Evolutionary conservation across 2,113 vertebrate species (phyloP).

Genomic region (Sceloporus undulatus): DNA sequence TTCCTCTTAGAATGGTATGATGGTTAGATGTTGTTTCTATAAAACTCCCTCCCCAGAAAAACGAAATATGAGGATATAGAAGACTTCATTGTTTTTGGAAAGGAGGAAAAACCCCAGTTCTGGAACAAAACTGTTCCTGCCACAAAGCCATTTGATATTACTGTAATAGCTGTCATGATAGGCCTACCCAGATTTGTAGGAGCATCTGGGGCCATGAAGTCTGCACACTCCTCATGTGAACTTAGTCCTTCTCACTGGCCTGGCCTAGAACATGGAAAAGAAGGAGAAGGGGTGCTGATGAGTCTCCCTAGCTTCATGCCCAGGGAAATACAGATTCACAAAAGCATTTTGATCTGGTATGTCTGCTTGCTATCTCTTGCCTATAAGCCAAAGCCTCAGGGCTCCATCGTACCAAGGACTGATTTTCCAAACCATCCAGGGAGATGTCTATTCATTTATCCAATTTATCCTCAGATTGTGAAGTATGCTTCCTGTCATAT

Average conservation of each 20-base stretch:
- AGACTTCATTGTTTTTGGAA: slow-evolving; percentile 27
- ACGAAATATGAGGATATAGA: not conserved
- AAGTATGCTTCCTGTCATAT: no score
- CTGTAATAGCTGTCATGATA: not conserved
- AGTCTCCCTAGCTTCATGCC: not conserved
- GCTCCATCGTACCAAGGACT: no score
- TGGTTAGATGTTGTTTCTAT: slow-evolving; percentile 39
- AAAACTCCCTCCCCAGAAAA: slow-evolving; percentile 45
- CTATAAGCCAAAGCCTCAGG: no score
- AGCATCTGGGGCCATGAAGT: not conserved
- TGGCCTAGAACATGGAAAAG: no score
- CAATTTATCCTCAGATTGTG: no score
- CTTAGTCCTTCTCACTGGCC: not conserved
- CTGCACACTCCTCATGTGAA: not conserved
- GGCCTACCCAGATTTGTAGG: not conserved
- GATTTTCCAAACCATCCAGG: no score
- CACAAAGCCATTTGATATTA: not conserved
- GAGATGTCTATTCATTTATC: no score
- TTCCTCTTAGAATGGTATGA: slow-evolving; percentile 59
- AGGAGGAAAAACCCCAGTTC: not conserved
- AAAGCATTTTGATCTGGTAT: not conserved
- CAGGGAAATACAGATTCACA: not conserved
- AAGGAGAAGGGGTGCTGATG: not conserved
- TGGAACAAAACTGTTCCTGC: not conserved
- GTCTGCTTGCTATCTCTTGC: no score